phyloP scores from a whole-genome alignment of 2,888 invertebrate genomes.

The Lamproptera curius region DNA sequence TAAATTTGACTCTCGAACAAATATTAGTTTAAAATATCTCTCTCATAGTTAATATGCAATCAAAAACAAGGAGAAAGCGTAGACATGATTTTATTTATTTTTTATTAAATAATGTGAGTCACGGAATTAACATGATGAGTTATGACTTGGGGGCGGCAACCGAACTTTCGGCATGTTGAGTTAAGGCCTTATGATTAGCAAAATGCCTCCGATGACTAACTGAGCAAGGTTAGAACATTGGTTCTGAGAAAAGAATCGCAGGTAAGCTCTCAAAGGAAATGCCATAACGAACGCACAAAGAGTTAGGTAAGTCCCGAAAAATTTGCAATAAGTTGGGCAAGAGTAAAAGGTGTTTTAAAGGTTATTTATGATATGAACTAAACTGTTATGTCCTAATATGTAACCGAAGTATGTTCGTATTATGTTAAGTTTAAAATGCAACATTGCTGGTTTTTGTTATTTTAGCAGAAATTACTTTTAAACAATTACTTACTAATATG shows the following conservation, averaged over 20 bases:
- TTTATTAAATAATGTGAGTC: conserved; percentile 3
- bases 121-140: conserved; percentile 3
- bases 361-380: no score
- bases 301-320: conserved; percentile 22
- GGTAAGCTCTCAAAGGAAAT: conserved; percentile 51
- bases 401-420: no score
- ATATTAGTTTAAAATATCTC: no score
- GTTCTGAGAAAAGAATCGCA: conserved; percentile 49
- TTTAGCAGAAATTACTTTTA: no score
- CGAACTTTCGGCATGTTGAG: conserved; percentile 20
- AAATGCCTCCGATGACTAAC: conserved; percentile 51
- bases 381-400: no score
- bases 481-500: no score
- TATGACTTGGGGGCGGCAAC: conserved; percentile 11
- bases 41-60: no score
- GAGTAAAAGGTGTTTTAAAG: conserved; percentile 15
- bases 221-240: conserved; percentile 37
- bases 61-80: conserved; percentile 16
- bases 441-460: no score
- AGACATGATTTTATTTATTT: neutral
- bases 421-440: no score
- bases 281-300: conserved; percentile 31
- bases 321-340: conserved; percentile 18
- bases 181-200: conserved; percentile 41
- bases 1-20: no score